Conservation (phyloP, 2,797 vertebrate genomes). For the Poeciliopsis paucimaculata region DNA sequence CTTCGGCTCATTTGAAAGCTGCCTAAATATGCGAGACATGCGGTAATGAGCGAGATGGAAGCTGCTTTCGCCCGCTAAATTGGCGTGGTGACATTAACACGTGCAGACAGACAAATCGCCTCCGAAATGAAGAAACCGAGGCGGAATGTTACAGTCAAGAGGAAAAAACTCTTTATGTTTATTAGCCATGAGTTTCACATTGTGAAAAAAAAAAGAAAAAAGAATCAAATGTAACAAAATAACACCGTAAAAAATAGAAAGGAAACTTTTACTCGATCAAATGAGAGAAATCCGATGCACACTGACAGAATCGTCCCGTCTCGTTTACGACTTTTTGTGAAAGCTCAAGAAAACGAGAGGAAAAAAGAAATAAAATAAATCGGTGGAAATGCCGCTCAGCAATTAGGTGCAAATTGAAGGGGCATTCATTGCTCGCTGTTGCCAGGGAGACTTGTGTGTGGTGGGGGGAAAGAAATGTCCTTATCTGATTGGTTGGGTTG, state of each 20-base stretch:
- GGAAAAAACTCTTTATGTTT: slow-evolving; percentile 95
- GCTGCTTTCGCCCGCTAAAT: slow-evolving; percentile 26
- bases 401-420: slow-evolving; percentile 88
- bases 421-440: slow-evolving; percentile 89
- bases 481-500: slow-evolving; percentile 81
- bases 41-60: slow-evolving; percentile 53
- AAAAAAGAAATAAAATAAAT: slow-evolving; percentile 46
- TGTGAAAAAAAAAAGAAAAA: slow-evolving; percentile 86
- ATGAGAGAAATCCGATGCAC: slow-evolving; percentile 57
- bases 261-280: slow-evolving; percentile 69
- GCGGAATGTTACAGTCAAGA: slow-evolving; percentile 78
- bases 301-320: slow-evolving; percentile 64
- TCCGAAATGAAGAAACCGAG: slow-evolving; percentile 24
- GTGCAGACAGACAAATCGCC: slow-evolving; percentile 4
- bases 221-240: slow-evolving; percentile 90
- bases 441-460: slow-evolving; percentile 85
- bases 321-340: slow-evolving; percentile 63
- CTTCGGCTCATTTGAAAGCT: slow-evolving; percentile 62
- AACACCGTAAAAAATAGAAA: slow-evolving; percentile 83
- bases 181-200: slow-evolving; percentile 98
- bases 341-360: slow-evolving; percentile 51
- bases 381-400: slow-evolving; percentile 85
- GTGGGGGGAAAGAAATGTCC: slow-evolving; percentile 83
- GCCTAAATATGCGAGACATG: slow-evolving; percentile 73
- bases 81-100: not conserved